These are phyloP conservation scores for Rafetus swinhoei DNA, from an alignment of 2,113 vertebrate genomes.

Conservation along the genomic window DNA sequence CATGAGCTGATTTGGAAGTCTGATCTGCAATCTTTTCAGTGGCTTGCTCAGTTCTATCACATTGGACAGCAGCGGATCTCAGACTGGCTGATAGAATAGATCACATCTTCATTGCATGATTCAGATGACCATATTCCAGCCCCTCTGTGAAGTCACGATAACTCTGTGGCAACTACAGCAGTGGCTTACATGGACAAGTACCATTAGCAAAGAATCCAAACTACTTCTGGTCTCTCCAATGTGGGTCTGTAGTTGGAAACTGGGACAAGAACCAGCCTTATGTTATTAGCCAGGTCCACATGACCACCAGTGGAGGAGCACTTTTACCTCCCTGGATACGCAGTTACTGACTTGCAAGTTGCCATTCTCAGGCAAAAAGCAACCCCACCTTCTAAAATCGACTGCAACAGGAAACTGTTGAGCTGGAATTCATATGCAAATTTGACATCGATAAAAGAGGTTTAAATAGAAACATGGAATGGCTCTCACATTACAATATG, in stretches of 20 bases:
- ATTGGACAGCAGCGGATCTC: background rate
- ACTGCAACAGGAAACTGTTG: too few species aligned
- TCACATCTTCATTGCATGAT: background rate
- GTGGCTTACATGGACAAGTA: background rate
- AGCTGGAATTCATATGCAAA: too few species aligned
- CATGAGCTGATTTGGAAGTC: background rate
- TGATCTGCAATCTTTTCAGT: background rate
- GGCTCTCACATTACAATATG: too few species aligned
- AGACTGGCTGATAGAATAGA: background rate
- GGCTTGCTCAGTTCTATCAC: background rate
- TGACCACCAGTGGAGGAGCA: background rate
- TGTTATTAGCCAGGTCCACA: background rate
- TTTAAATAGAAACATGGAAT: too few species aligned
- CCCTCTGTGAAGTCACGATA: background rate
- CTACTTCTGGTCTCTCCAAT: background rate
- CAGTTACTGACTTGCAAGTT: too few species aligned
- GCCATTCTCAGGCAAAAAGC: too few species aligned
- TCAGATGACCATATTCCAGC: background rate
- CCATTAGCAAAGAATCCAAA: background rate
- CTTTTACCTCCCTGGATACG: too few species aligned
- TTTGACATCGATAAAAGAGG: too few species aligned
- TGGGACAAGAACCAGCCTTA: background rate
- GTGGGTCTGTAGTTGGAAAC: background rate
- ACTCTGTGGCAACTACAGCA: background rate
- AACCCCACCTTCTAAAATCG: too few species aligned